Evolutionary conservation across 2,888 invertebrate genomes (phyloP).

Genomic region (Volucella zonaria): DNA sequence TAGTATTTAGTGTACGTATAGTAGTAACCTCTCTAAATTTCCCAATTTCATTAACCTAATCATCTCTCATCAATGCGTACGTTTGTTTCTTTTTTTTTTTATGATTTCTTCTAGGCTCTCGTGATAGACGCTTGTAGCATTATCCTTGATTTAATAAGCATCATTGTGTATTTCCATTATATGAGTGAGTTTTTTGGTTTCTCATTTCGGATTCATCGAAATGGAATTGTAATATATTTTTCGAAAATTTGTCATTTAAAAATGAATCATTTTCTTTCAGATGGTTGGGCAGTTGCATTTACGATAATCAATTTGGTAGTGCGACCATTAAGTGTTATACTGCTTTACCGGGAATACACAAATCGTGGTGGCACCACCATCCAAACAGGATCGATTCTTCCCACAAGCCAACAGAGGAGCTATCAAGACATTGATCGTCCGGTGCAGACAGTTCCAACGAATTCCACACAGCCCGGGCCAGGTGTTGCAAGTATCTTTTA

Average conservation of each 20-base stretch:
- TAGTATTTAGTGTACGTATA: no score
- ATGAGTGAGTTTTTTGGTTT: constrained; percentile 80
- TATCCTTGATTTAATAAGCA: constrained; percentile 81
- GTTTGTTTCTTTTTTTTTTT: constrained; percentile 57
- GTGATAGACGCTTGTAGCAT: constrained; percentile 81
- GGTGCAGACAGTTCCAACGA: constrained; percentile 81
- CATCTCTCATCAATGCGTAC: constrained; percentile 57
- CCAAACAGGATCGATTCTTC: constrained; percentile 80
- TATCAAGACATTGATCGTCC: constrained; percentile 82
- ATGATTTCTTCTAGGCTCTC: constrained; percentile 80
- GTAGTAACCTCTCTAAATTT: neutral
- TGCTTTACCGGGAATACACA: constrained; percentile 81
- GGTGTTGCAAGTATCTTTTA: constrained; percentile 82
- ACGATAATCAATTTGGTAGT: constrained; percentile 81
- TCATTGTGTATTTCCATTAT: constrained; percentile 78
- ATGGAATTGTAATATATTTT: neutral
- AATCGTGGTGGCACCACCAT: constrained; percentile 80
- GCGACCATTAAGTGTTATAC: constrained; percentile 80
- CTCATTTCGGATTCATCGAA: neutral
- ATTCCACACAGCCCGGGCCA: constrained; percentile 77
- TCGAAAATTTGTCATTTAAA: neutral
- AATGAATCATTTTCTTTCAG: constrained; percentile 75
- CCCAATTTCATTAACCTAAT: constrained; percentile 25
- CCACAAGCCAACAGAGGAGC: constrained; percentile 81
- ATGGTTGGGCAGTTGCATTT: constrained; percentile 82